Evolutionary conservation across 1,140 invertebrate species (phyloP), one percentile per base, ranked within the genome.

Genomic region (Zaprionus capensis): DNA sequence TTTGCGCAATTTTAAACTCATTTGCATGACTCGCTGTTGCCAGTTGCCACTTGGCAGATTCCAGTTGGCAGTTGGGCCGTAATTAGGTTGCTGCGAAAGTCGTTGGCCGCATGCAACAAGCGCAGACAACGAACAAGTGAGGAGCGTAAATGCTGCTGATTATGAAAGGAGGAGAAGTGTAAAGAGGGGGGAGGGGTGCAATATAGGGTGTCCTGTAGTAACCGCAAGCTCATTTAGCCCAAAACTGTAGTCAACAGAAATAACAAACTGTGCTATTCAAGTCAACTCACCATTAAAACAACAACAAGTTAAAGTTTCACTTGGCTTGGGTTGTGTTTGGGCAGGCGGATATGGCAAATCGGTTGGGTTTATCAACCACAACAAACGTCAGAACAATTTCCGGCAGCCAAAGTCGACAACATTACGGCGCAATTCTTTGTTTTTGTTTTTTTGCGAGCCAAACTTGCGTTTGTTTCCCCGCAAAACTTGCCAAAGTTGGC

Each of bases 361-460:
- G 77, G 55, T 46, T 53, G 71, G 51, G 76, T 59, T 46, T 61
- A 69, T 80, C 82, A 82, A 84, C 81, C 81, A 80, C 81, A 83
- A 76, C 77, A 83, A 84, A 83, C 68, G 77, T 80, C 72, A 84
- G 76, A 84, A 72, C 81, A 83, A 80, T 83, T 83, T 83, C 77
- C 81, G 81, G 81, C 36, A 31, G 22, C 66, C 53, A 24, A 76
- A 76, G 67, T 80, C 57, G 66, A 72, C 69, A 63, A 44, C 44
- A 69, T 53, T 62, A 44, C 61, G 49, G 51, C 44, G 71, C 55
- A 66, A 61, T 77, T 76, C 38, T n/a, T 55, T 64, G 53, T 17
- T 28, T 34, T 63, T 31, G 20, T 24, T 31, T 7, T 31, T 31
- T 31, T 9, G 28, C 7, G 28, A 31, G 28, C 7, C 28, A 31